Conservation (phyloP, 1,140 invertebrate species). For the Dreissena rostriformis region DNA sequence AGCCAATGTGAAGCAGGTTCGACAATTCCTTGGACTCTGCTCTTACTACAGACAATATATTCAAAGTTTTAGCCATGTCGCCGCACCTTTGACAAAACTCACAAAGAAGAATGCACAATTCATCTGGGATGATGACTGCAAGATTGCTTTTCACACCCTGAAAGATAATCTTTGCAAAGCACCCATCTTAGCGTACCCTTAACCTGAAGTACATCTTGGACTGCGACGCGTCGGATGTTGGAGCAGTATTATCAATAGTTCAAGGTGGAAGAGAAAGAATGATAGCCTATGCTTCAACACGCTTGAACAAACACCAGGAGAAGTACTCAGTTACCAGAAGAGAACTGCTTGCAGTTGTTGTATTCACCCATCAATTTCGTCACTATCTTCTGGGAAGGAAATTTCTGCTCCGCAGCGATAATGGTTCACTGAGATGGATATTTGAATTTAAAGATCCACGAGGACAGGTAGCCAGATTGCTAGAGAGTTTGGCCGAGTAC, state of each 20-base stretch:
- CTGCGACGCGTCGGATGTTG: constrained; percentile 61
- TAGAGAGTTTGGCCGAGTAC: constrained; percentile 9
- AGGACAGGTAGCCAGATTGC: constrained; percentile 20
- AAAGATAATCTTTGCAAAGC: constrained; percentile 1
- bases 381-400: constrained; percentile 16
- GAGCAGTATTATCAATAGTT: constrained; percentile 67
- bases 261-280: constrained; percentile 44
- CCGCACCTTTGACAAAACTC: not conserved
- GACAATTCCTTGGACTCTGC: not conserved
- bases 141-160: not conserved
- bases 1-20: not conserved
- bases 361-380: constrained; percentile 10
- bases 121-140: constrained; percentile 6
- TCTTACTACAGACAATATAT: constrained; percentile 8
- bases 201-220: constrained; percentile 1
- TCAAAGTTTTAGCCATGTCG: not conserved
- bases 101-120: constrained; percentile 2
- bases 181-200: constrained; percentile 8
- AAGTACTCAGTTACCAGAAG: constrained; percentile 7
- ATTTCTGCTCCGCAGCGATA: constrained; percentile 2
- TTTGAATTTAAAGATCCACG: not conserved
- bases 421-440: not conserved
- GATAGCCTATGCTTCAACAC: constrained; percentile 12
- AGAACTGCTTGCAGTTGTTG: constrained; percentile 10
- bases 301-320: not conserved